Evolutionary conservation across 2,113 vertebrate species (phyloP).

Genomic region (Sinocyclocheilus grahami): DNA sequence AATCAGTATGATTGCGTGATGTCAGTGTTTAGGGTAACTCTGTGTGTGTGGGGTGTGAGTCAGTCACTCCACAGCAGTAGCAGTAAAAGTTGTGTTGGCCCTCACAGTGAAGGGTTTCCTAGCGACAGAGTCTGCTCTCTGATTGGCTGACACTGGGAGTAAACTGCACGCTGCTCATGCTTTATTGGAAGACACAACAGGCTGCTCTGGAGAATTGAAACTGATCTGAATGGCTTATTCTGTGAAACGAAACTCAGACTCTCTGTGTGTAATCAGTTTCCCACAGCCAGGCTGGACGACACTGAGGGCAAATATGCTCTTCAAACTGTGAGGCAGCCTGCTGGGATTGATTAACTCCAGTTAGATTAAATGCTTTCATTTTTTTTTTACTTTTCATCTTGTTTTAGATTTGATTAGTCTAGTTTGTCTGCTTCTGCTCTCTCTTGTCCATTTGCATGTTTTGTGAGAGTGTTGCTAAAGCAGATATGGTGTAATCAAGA

Average conservation of each 20-base stretch:
- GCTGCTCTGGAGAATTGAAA: constrained; percentile 49
- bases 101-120: constrained; percentile 11
- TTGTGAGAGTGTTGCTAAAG: background rate
- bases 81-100: constrained; percentile 10
- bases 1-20: background rate
- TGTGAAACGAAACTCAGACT: constrained; percentile 37
- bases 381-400: background rate
- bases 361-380: background rate
- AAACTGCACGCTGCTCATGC: background rate
- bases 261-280: background rate
- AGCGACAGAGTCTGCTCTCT: background rate
- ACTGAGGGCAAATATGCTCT: background rate
- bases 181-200: constrained; percentile 12
- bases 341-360: background rate
- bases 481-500: background rate
- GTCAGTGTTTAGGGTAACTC: background rate
- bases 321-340: background rate
- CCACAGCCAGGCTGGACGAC: background rate
- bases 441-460: background rate
- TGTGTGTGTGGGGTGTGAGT: background rate
- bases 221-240: constrained; percentile 14
- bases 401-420: background rate
- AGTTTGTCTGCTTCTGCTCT: background rate
- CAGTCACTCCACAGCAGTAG: background rate
- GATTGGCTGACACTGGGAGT: constrained; percentile 38